These are phyloP conservation scores for Villa cingulata DNA, from an alignment of 2,888 invertebrate genomes.

Conservation along the genomic window DNA sequence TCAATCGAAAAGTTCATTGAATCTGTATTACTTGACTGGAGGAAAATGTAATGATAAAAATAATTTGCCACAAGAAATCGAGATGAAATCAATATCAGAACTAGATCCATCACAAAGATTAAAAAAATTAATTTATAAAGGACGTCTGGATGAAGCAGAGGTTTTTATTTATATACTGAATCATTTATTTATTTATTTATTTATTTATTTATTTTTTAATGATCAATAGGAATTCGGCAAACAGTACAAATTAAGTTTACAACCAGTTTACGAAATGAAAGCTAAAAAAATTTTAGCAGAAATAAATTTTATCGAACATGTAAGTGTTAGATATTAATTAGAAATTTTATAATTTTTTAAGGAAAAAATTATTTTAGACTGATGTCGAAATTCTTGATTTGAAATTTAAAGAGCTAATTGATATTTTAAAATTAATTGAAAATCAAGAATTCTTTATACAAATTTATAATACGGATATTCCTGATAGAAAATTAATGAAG, in stretches of 20 bases:
- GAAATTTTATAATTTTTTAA: no score
- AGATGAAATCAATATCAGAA: conserved; percentile 32
- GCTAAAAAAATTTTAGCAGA: conserved; percentile 26
- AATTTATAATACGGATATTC: conserved; percentile 27
- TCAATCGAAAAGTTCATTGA: conserved; percentile 31
- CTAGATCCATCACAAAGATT: conserved; percentile 33
- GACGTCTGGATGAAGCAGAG: conserved; percentile 34
- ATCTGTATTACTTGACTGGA: conserved; percentile 30
- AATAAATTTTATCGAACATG: conserved; percentile 20
- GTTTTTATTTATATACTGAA: conserved; percentile 13
- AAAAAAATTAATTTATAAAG: conserved; percentile 32
- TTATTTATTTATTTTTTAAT: not conserved
- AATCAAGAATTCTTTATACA: conserved; percentile 27
- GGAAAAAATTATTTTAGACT: no score
- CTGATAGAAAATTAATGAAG: conserved; percentile 24
- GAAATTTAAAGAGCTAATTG: conserved; percentile 22
- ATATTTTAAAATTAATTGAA: conserved; percentile 24
- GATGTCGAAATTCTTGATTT: conserved; percentile 16
- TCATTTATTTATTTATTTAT: not conserved
- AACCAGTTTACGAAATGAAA: conserved; percentile 33
- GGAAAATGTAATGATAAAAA: conserved; percentile 17
- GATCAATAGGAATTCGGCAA: conserved; percentile 26
- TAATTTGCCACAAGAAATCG: conserved; percentile 25
- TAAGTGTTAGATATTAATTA: conserved; percentile 14
- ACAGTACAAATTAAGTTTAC: conserved; percentile 30